Base-by-base conservation (phyloP, 2,797 vertebrate species). In the Acanthis flammea region DNA sequence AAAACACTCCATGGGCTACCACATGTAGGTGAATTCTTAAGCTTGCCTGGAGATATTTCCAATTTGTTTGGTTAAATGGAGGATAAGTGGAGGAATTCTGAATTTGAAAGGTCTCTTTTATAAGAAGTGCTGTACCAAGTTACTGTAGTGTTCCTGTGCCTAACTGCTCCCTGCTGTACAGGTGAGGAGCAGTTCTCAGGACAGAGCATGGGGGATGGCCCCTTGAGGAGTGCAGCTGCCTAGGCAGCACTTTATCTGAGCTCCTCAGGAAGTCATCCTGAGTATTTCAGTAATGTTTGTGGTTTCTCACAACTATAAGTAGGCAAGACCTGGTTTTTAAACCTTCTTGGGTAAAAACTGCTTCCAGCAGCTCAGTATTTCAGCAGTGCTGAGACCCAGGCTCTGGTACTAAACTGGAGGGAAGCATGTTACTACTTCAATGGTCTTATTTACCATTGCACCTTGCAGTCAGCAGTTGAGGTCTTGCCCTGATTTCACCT, bases 81-180 rank as follows among this genome's bases (percentile, higher is more conserved):
- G 28, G 5, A 0, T 27, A 23, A 50, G 7, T 17, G 18, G 39
- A 68, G 63, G 51, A 58, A 51, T 42, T 79, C 5, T 12, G 4
- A 45, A 14, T 33, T 87, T 41, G 27, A 27, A 57, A 35, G 7
- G 7, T 19, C 6, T 61, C 16, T 77, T 68, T 65, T 55, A 7
- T 21, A 35, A 0, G 12, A 63, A 73, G 11, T 60, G 24, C 27
- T 41, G 14, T 81, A 50, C 11, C 24, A 50, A 48, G 35, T 67
- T 23, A 16, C 41, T 35, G 1, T 1, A 3, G 4, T 16, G 13
- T 28, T 87, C 1, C 2, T 50, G 14, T 33, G 6, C 23, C 10
- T 30, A 6, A 31, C 17, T 37, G 35, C 16, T 74, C 80, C 44
- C n/a, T 83, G 47, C 54, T 51, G 0, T 31, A 2, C 27, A 39